Conservation (phyloP, 1,140 invertebrate species). For the Cryptotermes secundus region DNA sequence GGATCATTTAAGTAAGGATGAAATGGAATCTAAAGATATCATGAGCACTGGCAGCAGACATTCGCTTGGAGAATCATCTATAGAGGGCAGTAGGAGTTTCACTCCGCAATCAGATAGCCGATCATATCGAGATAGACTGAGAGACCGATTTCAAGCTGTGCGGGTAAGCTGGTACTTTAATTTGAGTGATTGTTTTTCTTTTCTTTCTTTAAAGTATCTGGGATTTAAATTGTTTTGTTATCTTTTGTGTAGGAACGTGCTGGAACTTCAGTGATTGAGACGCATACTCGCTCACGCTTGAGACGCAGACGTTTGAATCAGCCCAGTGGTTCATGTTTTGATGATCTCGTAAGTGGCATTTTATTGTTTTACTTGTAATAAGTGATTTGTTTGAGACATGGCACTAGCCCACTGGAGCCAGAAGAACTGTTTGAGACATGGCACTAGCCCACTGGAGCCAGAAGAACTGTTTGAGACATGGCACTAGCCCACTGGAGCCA, state of each 20-base stretch:
- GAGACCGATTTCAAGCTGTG: conserved; percentile 40
- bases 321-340: conserved; percentile 32
- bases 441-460: too few species aligned
- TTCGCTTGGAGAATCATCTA: conserved; percentile 34
- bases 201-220: background rate
- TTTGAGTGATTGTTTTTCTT: conserved; percentile 13
- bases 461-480: too few species aligned
- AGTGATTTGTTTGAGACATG: background rate
- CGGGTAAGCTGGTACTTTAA: conserved; percentile 36
- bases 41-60: conserved; percentile 12
- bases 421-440: too few species aligned
- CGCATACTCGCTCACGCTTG: conserved; percentile 26
- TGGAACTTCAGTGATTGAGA: conserved; percentile 25
- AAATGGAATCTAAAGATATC: background rate
- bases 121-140: conserved; percentile 40
- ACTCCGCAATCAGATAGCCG: conserved; percentile 40
- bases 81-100: conserved; percentile 34
- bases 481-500: too few species aligned
- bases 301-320: conserved; percentile 13
- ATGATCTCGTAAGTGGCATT: conserved; percentile 35
- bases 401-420: too few species aligned
- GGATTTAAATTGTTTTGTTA: background rate
- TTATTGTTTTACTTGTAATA: conserved; percentile 10
- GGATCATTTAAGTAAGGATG: background rate
- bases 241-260: conserved; percentile 27